A percentile compares a stretch with the other conserved stretches of the same genome.
Conservation (phyloP, 1,140 invertebrate species). For the Drosophila lacertosa region DNA sequence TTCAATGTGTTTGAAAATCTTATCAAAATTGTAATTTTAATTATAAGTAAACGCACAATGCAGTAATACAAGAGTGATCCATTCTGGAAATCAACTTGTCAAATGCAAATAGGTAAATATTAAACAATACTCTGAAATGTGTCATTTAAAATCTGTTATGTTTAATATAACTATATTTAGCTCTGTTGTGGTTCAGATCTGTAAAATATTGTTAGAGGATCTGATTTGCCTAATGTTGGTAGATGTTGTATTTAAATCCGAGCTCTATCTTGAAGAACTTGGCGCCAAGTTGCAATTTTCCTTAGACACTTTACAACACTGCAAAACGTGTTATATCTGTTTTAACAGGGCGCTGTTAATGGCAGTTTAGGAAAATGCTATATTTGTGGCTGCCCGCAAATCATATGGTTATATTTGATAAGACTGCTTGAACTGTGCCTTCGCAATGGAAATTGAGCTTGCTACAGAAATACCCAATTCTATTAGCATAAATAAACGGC, state of each 20-base stretch:
- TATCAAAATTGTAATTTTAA: constrained; percentile 20
- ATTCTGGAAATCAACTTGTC: neutral
- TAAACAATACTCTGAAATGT: neutral
- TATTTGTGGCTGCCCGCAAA: neutral
- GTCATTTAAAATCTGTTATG: neutral
- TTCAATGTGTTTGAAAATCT: neutral
- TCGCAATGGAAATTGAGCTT: constrained; percentile 53
- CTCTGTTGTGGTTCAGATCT: neutral
- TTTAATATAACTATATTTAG: too few species aligned
- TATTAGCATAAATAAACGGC: constrained; percentile 51
- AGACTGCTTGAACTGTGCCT: constrained; percentile 2
- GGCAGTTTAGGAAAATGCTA: constrained; percentile 10
- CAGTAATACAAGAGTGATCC: neutral
- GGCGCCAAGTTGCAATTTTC: neutral
- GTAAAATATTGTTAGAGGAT: neutral
- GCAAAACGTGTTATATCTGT: neutral
- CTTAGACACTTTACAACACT: neutral
- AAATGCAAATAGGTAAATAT: neutral
- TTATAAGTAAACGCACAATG: neutral
- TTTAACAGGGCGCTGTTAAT: constrained; percentile 13
- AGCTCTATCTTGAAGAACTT: neutral
- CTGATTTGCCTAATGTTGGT: neutral
- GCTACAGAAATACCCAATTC: constrained; percentile 16
- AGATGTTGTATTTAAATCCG: neutral
- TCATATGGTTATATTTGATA: constrained; percentile 37